These are phyloP conservation scores for Dione vanillae DNA, from an alignment of 2,888 invertebrate genomes.

Conservation along the genomic window DNA sequence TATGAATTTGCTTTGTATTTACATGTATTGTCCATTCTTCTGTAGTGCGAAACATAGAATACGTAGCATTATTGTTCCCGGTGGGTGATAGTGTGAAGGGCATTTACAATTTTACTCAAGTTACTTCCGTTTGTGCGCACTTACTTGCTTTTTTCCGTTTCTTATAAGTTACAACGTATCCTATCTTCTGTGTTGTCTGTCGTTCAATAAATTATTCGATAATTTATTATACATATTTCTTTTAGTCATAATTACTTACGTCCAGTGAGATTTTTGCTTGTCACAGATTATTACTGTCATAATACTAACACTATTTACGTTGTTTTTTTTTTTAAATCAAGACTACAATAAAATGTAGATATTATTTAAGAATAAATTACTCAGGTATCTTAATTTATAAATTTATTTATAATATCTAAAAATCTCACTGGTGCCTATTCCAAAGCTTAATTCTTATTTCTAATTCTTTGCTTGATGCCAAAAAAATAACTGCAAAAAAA, in stretches of 20 bases:
- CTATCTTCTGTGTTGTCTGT: slow-evolving; percentile 64
- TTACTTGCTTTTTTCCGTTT: slow-evolving; percentile 60
- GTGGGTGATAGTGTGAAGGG: slow-evolving; percentile 68
- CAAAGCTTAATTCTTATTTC: slow-evolving; percentile 75
- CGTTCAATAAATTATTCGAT: slow-evolving; percentile 55
- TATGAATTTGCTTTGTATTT: slow-evolving; percentile 48
- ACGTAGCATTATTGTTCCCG: slow-evolving; percentile 70
- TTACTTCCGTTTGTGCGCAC: slow-evolving; percentile 58
- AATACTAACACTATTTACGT: slow-evolving; percentile 22
- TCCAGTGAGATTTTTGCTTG: slow-evolving; percentile 62
- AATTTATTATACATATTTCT: slow-evolving; percentile 60
- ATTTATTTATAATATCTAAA: not conserved
- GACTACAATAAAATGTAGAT: not conserved
- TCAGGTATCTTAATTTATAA: not conserved
- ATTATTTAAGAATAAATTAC: not conserved
- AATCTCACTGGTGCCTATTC: slow-evolving; percentile 78
- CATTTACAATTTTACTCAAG: slow-evolving; percentile 74
- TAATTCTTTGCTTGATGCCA: slow-evolving; percentile 81
- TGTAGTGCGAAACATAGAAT: slow-evolving; percentile 71
- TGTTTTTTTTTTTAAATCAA: slow-evolving; percentile 12
- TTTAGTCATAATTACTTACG: slow-evolving; percentile 56
- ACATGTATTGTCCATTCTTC: slow-evolving; percentile 58
- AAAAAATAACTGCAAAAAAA: slow-evolving; percentile 77
- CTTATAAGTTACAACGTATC: slow-evolving; percentile 62
- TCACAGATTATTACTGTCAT: not conserved